Conservation (phyloP, 1,140 invertebrate species). For the Saccostrea glomerata region DNA sequence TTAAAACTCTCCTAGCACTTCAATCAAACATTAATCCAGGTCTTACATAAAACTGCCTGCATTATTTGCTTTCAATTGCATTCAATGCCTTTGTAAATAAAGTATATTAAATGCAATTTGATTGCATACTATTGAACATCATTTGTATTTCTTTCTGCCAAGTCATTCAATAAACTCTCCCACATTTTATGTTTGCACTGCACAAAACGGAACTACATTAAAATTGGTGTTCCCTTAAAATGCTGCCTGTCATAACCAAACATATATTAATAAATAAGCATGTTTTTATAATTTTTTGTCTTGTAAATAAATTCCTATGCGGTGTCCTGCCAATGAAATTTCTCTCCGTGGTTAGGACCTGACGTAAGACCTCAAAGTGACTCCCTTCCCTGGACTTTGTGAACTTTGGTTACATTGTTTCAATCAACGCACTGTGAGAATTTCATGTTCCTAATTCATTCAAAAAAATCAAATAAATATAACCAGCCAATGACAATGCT, state of each 20-base stretch:
- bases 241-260: slow-evolving; percentile 6
- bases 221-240: not conserved
- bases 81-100: slow-evolving; percentile 29
- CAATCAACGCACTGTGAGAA: not conserved
- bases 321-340: not conserved
- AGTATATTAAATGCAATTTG: slow-evolving; percentile 29
- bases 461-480: not conserved
- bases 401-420: not conserved
- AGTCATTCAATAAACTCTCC: not conserved
- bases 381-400: not conserved
- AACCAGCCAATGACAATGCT: too few relatives aligned
- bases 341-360: not conserved
- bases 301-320: not conserved
- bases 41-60: slow-evolving; percentile 31
- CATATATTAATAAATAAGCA: not conserved
- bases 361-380: not conserved
- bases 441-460: not conserved
- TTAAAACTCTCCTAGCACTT: slow-evolving; percentile 10
- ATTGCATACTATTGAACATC: slow-evolving; percentile 9
- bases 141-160: not conserved
- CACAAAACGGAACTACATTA: not conserved
- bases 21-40: slow-evolving; percentile 34
- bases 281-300: not conserved
- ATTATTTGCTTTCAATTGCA: slow-evolving; percentile 25
- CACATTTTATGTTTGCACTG: not conserved